Percentiles rank a stretch among this genome's conserved stretches.
These are phyloP conservation scores for Fabriciana adippe DNA, from an alignment of 2,888 invertebrate species.

Conservation along the genomic window DNA sequence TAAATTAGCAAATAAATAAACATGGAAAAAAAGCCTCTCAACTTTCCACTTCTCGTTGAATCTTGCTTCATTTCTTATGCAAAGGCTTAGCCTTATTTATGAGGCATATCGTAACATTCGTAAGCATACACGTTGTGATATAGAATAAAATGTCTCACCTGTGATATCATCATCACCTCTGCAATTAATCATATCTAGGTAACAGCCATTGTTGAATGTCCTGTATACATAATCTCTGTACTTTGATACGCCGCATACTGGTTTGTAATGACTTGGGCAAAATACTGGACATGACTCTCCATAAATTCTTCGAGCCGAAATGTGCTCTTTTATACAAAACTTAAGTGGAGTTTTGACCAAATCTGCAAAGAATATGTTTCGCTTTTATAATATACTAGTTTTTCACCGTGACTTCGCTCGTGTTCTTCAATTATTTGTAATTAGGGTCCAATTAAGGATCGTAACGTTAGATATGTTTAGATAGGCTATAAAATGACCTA, in stretches of 20 bases:
- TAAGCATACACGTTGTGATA: background rate
- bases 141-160: conserved; percentile 28
- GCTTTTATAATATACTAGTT: background rate
- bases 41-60: no score
- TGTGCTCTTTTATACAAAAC: conserved; percentile 58
- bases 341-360: conserved; percentile 51
- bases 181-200: conserved; percentile 70
- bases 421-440: no score
- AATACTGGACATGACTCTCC: conserved; percentile 69
- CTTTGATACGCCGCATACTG: conserved; percentile 64
- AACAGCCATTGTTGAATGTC: conserved; percentile 66
- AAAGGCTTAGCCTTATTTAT: background rate
- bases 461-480: no score
- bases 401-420: background rate
- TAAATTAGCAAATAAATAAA: no score
- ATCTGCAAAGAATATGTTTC: conserved; percentile 47
- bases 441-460: no score
- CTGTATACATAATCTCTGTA: conserved; percentile 56
- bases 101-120: background rate
- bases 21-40: no score
- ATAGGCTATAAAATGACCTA: no score
- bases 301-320: conserved; percentile 49
- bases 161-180: conserved; percentile 61
- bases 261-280: conserved; percentile 66
- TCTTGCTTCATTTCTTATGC: no score